Evolutionary conservation across 1,140 invertebrate species (phyloP).

Genomic region (Drosophila bocqueti): DNA sequence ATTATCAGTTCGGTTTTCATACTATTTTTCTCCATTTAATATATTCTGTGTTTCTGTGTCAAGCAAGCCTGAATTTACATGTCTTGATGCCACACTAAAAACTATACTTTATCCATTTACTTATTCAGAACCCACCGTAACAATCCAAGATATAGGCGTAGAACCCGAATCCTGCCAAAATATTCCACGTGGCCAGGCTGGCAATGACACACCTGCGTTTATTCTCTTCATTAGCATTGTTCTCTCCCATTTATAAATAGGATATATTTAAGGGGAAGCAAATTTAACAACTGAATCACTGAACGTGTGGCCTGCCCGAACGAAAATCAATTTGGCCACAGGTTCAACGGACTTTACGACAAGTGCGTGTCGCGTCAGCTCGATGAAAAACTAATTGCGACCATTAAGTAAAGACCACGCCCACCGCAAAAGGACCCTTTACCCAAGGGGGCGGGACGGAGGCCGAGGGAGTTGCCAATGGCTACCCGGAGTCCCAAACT

Average conservation of each 20-base stretch:
- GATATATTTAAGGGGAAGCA: not conserved
- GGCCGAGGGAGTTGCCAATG: conserved; percentile 16
- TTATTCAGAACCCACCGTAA: conserved; percentile 10
- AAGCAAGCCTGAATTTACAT: too few species aligned
- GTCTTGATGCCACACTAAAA: too few species aligned
- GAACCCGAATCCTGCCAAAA: conserved; percentile 16
- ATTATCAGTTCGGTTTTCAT: too few species aligned
- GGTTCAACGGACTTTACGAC: conserved; percentile 67
- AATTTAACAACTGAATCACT: conserved; percentile 21
- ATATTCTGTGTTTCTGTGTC: not conserved
- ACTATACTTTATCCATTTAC: not conserved
- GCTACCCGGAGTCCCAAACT: conserved; percentile 30
- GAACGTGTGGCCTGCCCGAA: conserved; percentile 21
- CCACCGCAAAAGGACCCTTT: conserved; percentile 8
- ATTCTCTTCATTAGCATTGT: conserved; percentile 8
- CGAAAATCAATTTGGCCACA: conserved; percentile 67
- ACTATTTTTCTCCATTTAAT: too few species aligned
- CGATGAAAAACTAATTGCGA: conserved; percentile 67
- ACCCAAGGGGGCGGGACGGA: too few species aligned
- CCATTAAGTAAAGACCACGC: conserved; percentile 47
- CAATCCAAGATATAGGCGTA: conserved; percentile 27
- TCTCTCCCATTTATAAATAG: conserved; percentile 15
- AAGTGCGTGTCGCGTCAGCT: conserved; percentile 69
- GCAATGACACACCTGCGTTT: conserved; percentile 1
- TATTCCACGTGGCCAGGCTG: conserved; percentile 18